phyloP scores from a whole-genome alignment of 2,113 vertebrate genomes.

The Loxodonta africana region DNA sequence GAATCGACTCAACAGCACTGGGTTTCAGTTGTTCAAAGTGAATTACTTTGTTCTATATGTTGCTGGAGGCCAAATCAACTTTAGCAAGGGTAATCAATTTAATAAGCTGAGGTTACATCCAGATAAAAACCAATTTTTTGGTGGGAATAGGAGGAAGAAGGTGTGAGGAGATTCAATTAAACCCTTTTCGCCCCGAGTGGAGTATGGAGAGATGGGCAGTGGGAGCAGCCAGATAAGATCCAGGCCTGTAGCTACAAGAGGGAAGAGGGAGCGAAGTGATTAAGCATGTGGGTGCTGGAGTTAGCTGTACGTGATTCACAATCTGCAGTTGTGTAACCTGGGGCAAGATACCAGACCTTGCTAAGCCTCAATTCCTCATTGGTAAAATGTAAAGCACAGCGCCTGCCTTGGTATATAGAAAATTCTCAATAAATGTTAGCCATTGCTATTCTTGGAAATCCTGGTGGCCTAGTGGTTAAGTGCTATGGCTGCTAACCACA shows the following conservation, averaged over 20 bases:
- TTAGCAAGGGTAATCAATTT: conserved; percentile 56
- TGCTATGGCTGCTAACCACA: no score
- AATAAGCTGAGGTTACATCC: conserved; percentile 51
- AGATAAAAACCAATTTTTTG: not conserved
- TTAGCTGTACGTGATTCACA: not conserved
- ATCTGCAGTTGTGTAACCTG: conserved; percentile 23
- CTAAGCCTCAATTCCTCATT: conserved; percentile 29
- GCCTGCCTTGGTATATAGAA: not conserved
- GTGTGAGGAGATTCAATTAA: not conserved
- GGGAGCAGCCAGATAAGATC: not conserved
- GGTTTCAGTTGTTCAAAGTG: conserved; percentile 70
- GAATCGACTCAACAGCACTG: no score
- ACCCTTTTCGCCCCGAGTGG: not conserved
- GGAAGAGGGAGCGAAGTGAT: not conserved
- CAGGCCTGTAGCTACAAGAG: not conserved
- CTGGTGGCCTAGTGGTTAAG: no score
- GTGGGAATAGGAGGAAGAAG: not conserved
- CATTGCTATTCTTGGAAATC: no score
- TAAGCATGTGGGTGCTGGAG: conserved; percentile 14
- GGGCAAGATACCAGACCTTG: conserved; percentile 34
- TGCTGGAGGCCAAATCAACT: conserved; percentile 37
- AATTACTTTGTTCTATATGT: conserved; percentile 65
- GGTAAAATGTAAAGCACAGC: conserved; percentile 18
- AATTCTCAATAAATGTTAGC: conserved; percentile 28
- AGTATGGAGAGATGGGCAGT: not conserved